Base-by-base conservation (phyloP, 1,140 invertebrate species). In the Drosophila jambulina region DNA sequence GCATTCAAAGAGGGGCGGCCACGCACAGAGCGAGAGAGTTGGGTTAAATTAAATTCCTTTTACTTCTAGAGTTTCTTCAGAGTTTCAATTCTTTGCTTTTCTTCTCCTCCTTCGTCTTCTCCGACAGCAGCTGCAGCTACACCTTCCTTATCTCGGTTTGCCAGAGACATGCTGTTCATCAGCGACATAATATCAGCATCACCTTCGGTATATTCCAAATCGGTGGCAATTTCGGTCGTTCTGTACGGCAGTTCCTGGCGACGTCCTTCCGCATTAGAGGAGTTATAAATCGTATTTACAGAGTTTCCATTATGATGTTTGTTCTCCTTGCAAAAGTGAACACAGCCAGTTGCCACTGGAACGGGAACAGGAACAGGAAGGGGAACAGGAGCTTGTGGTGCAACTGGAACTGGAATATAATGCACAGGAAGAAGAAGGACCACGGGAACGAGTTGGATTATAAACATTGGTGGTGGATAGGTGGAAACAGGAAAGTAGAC, bases 1-100 rank as follows among this genome's bases (percentile, higher is more conserved):
- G 43, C 49, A 49, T 9, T 43, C 19, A 25, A 25, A 25, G 15
- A 27, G 46, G 45, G 53, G 53, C 51, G 53, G 34, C 32, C 27
- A 27, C 48, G n/a, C 58, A 58, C 60, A 72, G 45, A 76, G 49
- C 54, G 62, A 68, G 68, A 65, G 62, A 70, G 57, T 64, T 29
- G 13, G 36, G 32, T n/a, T n/a, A 32, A 1, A 13, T 23, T 36
- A 23, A 15, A n/a, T 13, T 40, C 27, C 5, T 10, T 5, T 19
- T 38, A 21, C 4, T 45, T 21, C 19, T 43, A 13, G 42, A 45
- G 12, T 21, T 43, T 19, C 10, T 17, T 25, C 25, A 34, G 27
- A 15, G 7, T 19, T 23, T 5, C 1, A 13, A 29, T 49, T 29
- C 10, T 17, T 23, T 0, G 15, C 15, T n/a, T 25, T 17, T 27